These are phyloP conservation scores for Eupithecia insigniata DNA, from an alignment of 2,888 invertebrate genomes.

Conservation along the genomic window DNA sequence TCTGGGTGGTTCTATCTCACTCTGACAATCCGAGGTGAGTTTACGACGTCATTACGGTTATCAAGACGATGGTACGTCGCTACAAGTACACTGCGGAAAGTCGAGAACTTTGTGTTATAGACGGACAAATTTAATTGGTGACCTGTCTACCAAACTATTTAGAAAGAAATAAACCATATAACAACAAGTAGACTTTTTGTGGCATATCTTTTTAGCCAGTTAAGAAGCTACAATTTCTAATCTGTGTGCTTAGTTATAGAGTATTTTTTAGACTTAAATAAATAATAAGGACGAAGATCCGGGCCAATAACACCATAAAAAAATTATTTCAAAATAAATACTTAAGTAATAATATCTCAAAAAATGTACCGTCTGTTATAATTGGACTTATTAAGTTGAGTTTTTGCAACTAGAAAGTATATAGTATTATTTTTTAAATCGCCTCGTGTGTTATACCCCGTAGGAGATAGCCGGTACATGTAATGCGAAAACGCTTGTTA, in stretches of 20 bases:
- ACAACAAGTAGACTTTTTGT: not conserved
- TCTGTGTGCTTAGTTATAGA: no score
- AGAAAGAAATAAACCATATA: not conserved
- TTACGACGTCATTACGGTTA: slow-evolving; percentile 81
- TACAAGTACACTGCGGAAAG: slow-evolving; percentile 56
- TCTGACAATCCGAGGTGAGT: slow-evolving; percentile 63
- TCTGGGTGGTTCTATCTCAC: slow-evolving; percentile 59
- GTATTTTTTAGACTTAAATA: not conserved
- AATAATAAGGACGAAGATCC: not conserved
- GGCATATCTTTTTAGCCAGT: not conserved
- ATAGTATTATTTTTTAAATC: not conserved
- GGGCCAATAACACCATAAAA: not conserved
- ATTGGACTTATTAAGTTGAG: not conserved
- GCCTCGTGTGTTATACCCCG: slow-evolving; percentile 30
- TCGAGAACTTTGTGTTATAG: slow-evolving; percentile 31
- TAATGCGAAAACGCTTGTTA: slow-evolving; percentile 46
- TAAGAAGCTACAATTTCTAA: not conserved
- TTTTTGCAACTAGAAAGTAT: not conserved
- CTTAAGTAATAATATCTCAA: not conserved
- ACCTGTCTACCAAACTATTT: not conserved
- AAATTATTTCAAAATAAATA: not conserved
- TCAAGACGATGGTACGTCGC: slow-evolving; percentile 57
- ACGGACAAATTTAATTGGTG: slow-evolving; percentile 27
- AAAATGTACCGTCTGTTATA: not conserved
- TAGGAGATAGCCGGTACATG: slow-evolving; percentile 33